These are phyloP conservation scores for Rugalucina vietnamica DNA, from an alignment of 2,888 invertebrate genomes.

Conservation along the genomic window DNA sequence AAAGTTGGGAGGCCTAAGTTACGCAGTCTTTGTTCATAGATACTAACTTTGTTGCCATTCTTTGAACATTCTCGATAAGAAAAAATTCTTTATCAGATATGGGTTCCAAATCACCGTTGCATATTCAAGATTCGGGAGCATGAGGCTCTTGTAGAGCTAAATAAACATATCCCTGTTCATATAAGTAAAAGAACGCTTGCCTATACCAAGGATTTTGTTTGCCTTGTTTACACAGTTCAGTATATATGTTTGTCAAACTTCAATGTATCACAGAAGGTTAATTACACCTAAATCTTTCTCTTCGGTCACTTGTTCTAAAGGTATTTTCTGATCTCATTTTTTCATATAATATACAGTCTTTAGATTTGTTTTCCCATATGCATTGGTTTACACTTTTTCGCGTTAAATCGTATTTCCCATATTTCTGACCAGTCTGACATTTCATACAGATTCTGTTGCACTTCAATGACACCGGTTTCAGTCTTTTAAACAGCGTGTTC, in stretches of 20 bases:
- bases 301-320: neutral
- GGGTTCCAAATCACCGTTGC: constrained; percentile 3
- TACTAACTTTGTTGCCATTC: neutral
- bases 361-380: neutral
- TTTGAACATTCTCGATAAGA: too few species aligned
- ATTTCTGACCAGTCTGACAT: neutral
- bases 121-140: neutral
- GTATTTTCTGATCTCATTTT: neutral
- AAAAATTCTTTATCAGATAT: neutral
- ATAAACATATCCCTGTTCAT: constrained; percentile 1
- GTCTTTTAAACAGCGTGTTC: too few species aligned
- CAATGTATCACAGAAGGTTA: neutral
- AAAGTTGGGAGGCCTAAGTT: neutral
- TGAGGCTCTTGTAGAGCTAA: neutral
- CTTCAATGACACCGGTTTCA: too few species aligned
- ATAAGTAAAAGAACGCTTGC: neutral
- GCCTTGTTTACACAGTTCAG: neutral
- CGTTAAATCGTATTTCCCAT: neutral
- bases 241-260: constrained; percentile 4
- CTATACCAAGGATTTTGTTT: neutral
- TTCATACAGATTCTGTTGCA: neutral
- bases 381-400: constrained; percentile 4
- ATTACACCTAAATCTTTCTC: constrained; percentile 15
- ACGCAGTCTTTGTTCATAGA: neutral
- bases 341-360: neutral